phyloP scores from a whole-genome alignment of 2,113 vertebrate species.

The Archilochus colubris region DNA sequence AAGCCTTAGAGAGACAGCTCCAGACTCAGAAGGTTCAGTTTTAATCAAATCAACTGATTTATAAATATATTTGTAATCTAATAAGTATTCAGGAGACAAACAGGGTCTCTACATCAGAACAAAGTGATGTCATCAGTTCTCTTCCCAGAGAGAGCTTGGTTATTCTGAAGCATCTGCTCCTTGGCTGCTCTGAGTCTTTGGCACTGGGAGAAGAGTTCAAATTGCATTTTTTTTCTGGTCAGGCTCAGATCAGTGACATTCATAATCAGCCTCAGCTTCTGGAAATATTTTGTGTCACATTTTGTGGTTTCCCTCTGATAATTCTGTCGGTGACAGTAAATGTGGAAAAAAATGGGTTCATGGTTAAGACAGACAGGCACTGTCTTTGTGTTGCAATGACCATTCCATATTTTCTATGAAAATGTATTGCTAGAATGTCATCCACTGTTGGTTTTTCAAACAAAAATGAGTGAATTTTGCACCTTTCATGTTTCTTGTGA shows the following conservation, averaged over 20 bases:
- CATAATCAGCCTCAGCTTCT: not conserved
- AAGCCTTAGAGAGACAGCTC: not conserved
- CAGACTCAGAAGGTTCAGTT: not conserved
- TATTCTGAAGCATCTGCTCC: not conserved
- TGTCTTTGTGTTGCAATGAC: not conserved
- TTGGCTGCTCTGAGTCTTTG: not conserved
- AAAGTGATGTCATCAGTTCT: not conserved
- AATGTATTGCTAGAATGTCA: not conserved
- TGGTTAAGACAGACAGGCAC: not conserved
- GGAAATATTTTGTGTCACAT: not conserved
- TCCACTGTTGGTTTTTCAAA: not conserved
- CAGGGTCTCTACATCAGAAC: not conserved
- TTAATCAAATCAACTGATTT: not conserved
- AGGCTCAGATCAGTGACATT: not conserved
- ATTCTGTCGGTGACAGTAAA: not conserved
- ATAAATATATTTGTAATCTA: constrained; percentile 7
- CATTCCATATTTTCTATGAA: not conserved
- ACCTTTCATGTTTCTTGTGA: not conserved
- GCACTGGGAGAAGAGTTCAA: not conserved
- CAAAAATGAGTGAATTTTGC: not conserved
- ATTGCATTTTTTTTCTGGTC: not conserved
- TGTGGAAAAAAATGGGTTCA: not conserved
- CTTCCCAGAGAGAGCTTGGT: not conserved
- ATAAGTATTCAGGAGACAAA: not conserved
- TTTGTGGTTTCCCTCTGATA: not conserved